Evolutionary conservation across 2,113 vertebrate species (phyloP).

Genomic region (Perca fluviatilis): DNA sequence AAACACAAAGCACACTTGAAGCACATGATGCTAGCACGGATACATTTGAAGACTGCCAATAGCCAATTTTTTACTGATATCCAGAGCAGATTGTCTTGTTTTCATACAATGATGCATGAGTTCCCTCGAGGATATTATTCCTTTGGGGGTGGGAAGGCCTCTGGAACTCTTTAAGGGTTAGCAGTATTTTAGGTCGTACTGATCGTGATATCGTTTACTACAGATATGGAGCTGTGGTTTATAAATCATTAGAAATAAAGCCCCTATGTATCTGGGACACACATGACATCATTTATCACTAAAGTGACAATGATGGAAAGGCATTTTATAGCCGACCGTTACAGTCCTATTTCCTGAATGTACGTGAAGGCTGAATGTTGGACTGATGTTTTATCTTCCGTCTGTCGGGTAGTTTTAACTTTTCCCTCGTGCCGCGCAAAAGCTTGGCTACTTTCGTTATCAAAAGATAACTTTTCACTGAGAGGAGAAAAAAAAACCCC

Average conservation of each 20-base stretch:
- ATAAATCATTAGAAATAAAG: conserved; percentile 70
- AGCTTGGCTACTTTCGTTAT: not conserved
- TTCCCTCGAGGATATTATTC: not conserved
- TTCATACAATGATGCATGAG: not conserved
- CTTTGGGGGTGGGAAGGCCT: not conserved
- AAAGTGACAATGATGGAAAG: conserved; percentile 57
- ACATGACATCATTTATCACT: conserved; percentile 69
- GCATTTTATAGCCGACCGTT: conserved; percentile 57
- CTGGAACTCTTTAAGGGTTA: conserved; percentile 1
- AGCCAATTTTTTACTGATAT: conserved; percentile 12
- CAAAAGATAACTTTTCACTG: too few species aligned
- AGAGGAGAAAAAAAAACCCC: too few species aligned
- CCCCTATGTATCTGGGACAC: conserved; percentile 44
- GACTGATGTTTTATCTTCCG: conserved; percentile 14
- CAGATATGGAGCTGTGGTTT: conserved; percentile 54
- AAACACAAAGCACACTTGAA: conserved; percentile 3
- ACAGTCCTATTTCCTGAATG: conserved; percentile 31
- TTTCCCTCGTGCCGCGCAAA: not conserved
- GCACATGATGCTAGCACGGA: not conserved
- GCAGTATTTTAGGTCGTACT: conserved; percentile 8
- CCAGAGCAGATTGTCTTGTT: not conserved
- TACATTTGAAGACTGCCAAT: conserved; percentile 13
- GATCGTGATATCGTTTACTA: conserved; percentile 52
- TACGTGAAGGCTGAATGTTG: not conserved
- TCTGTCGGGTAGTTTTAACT: not conserved